Base-by-base conservation (phyloP, 2,888 invertebrate genomes). In the Parelbella ahira region DNA sequence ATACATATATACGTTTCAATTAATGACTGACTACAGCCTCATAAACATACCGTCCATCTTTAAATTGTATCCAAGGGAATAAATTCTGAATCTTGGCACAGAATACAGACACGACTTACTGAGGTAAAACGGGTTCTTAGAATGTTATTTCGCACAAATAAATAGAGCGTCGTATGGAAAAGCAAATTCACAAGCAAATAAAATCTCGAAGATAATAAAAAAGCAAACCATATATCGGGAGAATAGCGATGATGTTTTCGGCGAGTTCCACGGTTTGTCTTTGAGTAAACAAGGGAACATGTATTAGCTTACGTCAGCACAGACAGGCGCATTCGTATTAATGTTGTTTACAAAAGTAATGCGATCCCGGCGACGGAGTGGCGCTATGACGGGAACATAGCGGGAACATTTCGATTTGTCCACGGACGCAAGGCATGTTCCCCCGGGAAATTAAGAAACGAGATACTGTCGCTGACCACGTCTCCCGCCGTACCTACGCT, bases 401-500 rank as follows among this genome's bases (percentile, higher is more conserved):
- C 54, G 49, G 65, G 66, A 65, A 64, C 69, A 57, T 70, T 82
- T 83, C 81, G 84, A 84, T 83, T 77, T 77, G 79, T 76, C 72
- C 71, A 63, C 36, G 67, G 62, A 63, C 68, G 65, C 63, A 65
- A 67, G 70, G 58, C 73, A 53, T 30, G 34, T 47, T 77, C 86
- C 81, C 84, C 21, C 54, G 86, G 86, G 86, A 86, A 86, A 86
- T 84, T 86, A 84, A 64, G 68, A 60, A 66, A 64, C 72, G 68
- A 66, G 76, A 76, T 70, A 72, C 63, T 13, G 39, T 57, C 51
- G 55, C 64, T 84, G 81, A 80, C 83, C 83, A 68, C 63, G 63
- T 67, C 68, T 61, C 59, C 48, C 4, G 11, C 25, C 10, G 4
- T 32, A 39, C 33, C 25, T 41, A 33, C 33, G 33, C 27, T 15